phyloP scores from a whole-genome alignment of 2,888 invertebrate genomes.

The Girardia tigrina region DNA sequence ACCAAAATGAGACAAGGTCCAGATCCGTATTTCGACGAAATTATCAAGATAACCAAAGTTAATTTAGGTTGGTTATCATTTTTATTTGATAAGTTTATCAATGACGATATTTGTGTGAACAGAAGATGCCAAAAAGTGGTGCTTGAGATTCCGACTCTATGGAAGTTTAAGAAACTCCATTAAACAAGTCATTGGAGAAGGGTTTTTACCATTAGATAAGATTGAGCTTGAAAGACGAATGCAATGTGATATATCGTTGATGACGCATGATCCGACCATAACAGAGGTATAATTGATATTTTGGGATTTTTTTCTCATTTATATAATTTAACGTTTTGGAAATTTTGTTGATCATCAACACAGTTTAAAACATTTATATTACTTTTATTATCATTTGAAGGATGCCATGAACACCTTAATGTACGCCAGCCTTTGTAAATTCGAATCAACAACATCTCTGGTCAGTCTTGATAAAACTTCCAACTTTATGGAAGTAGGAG shows the following conservation, averaged over 20 bases:
- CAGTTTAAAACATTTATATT: background rate
- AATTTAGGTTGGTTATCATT: background rate
- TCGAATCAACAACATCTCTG: background rate
- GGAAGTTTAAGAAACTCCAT: background rate
- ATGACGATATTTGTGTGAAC: background rate
- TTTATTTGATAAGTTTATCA: background rate
- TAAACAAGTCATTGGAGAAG: background rate
- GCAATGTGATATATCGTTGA: background rate
- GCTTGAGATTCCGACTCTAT: conserved; percentile 1
- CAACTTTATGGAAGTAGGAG: background rate
- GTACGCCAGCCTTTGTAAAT: background rate
- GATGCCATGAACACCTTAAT: background rate
- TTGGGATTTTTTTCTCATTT: background rate
- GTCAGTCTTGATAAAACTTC: conserved; percentile 1
- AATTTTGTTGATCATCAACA: no score
- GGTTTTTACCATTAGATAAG: background rate
- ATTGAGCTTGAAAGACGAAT: background rate
- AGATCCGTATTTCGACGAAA: background rate
- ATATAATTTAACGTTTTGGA: background rate
- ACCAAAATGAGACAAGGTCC: conserved; percentile 17
- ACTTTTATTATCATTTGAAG: background rate
- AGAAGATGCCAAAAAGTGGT: conserved; percentile 6
- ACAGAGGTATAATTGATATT: background rate
- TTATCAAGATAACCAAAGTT: background rate
- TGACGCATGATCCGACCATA: background rate